Conservation (phyloP, 2,113 vertebrate species). For the Himantopus leucocephalus region DNA sequence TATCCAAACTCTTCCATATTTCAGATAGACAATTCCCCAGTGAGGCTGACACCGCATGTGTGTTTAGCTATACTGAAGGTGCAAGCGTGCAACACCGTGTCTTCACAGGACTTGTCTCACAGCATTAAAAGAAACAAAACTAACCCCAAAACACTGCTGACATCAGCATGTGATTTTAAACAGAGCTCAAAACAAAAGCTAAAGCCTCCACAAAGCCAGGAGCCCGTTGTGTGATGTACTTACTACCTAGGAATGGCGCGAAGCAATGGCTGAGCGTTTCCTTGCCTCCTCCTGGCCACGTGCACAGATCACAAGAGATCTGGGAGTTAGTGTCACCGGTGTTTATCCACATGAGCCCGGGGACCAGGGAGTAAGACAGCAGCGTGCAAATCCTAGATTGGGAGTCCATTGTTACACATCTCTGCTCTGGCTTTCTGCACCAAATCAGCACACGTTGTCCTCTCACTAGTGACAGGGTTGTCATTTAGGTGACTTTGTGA, state of each 20-base stretch:
- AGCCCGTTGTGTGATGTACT: background rate
- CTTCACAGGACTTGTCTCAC: background rate
- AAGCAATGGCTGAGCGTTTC: background rate
- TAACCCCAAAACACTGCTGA: background rate
- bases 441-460: background rate
- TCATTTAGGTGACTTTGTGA: background rate
- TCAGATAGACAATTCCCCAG: background rate
- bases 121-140: background rate
- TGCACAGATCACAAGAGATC: background rate
- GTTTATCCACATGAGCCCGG: background rate
- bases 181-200: background rate
- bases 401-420: background rate
- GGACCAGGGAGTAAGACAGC: background rate
- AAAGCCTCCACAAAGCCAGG: background rate
- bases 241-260: background rate
- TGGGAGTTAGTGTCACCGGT: background rate
- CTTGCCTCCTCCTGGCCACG: background rate
- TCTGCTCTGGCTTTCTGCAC: background rate
- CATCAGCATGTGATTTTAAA: background rate
- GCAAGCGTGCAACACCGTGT: background rate
- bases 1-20: background rate
- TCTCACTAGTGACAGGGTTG: accelerated
- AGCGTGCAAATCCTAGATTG: background rate
- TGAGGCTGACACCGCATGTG: background rate
- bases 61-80: background rate